These are phyloP conservation scores for Cottus gobio DNA, from an alignment of 2,113 vertebrate genomes.

Conservation along the genomic window DNA sequence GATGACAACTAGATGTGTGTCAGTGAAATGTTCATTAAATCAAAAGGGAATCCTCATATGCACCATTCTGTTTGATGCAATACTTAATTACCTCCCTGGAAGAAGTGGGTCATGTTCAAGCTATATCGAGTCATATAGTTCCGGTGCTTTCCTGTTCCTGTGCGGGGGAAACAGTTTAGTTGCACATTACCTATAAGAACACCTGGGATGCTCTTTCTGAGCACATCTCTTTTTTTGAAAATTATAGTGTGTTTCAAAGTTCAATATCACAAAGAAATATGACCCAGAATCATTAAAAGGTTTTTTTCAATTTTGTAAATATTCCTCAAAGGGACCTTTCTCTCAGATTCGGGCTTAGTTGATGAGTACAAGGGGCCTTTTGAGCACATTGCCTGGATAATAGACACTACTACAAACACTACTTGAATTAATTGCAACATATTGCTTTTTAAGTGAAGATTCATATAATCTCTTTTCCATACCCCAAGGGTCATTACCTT, in stretches of 20 bases:
- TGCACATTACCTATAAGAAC: background rate
- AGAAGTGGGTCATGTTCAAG: background rate
- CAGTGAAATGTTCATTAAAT: conserved; percentile 31
- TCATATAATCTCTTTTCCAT: conserved; percentile 37
- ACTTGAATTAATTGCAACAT: conserved; percentile 59
- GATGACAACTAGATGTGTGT: conserved; percentile 53
- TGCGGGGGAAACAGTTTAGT: background rate
- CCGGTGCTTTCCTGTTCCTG: background rate
- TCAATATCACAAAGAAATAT: background rate
- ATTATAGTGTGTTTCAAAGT: conserved; percentile 3
- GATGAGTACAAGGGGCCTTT: conserved; percentile 6
- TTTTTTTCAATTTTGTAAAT: conserved; percentile 7
- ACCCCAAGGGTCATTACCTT: conserved; percentile 51
- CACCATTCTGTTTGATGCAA: conserved; percentile 18
- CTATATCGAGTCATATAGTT: background rate
- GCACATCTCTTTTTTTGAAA: conserved; percentile 7
- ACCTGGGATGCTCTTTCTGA: background rate
- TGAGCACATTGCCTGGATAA: conserved; percentile 40
- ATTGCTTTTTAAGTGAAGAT: conserved; percentile 59
- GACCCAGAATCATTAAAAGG: background rate
- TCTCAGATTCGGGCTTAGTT: conserved; percentile 14
- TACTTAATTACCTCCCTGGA: conserved; percentile 21
- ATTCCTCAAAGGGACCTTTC: conserved; percentile 22
- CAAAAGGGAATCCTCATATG: conserved; percentile 12
- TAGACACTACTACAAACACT: conserved; percentile 6